phyloP scores from a whole-genome alignment of 64 coral and sea anemone species.

The Dendronephthya gigantea region DNA sequence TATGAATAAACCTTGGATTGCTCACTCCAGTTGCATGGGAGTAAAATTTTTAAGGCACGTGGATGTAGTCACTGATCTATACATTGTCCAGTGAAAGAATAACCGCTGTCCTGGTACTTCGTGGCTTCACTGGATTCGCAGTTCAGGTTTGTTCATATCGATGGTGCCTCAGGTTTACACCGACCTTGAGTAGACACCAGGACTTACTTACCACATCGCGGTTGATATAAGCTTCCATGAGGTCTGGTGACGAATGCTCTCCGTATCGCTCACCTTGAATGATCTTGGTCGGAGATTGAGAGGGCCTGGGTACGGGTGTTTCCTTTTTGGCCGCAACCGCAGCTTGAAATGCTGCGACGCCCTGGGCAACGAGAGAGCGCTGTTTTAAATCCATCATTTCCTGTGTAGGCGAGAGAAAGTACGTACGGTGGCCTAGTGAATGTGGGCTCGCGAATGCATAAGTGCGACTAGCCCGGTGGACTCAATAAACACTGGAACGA shows the following conservation, averaged over 20 bases:
- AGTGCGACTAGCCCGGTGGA: too few species aligned
- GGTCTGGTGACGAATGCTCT: slow-evolving; percentile 58
- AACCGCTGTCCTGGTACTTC: too few species aligned
- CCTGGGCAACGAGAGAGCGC: slow-evolving; percentile 81
- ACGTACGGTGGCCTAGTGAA: not conserved
- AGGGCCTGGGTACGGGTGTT: slow-evolving; percentile 21
- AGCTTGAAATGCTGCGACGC: slow-evolving; percentile 83
- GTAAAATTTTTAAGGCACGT: too few species aligned
- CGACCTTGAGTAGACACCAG: not conserved
- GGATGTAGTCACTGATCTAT: too few species aligned
- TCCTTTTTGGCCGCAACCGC: slow-evolving; percentile 29
- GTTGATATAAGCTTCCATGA: slow-evolving; percentile 75
- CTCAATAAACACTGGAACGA: too few species aligned
- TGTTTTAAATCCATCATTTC: slow-evolving; percentile 68
- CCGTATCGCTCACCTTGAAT: slow-evolving; percentile 38
- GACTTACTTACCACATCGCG: slow-evolving; percentile 72
- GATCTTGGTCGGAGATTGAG: slow-evolving; percentile 23
- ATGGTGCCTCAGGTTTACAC: too few species aligned
- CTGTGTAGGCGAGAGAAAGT: not conserved
- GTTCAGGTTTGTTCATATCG: too few species aligned
- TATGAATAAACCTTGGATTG: too few species aligned
- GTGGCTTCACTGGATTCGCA: too few species aligned
- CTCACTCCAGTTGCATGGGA: too few species aligned
- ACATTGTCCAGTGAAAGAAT: too few species aligned
- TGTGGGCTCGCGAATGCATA: not conserved